These are phyloP conservation scores for Hofmannophila pseudospretella DNA, from an alignment of 2,888 invertebrate species.

Conservation along the genomic window DNA sequence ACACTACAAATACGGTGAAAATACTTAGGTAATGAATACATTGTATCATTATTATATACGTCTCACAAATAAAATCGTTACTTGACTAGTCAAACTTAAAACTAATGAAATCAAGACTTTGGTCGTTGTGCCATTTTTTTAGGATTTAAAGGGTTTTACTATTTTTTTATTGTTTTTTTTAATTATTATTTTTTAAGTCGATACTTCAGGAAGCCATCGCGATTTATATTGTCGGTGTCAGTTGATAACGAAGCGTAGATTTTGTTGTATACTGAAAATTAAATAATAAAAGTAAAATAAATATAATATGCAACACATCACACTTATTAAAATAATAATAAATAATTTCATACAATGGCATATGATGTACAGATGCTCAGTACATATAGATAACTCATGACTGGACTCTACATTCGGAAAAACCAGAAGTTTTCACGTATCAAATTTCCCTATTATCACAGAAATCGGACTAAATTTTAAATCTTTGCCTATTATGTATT, in stretches of 20 bases:
- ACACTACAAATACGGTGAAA: slow-evolving; percentile 13
- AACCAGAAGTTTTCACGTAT: too few species aligned
- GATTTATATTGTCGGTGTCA: slow-evolving; percentile 70
- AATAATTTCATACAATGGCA: too few species aligned
- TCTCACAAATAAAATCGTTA: slow-evolving; percentile 28
- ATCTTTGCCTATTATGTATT: too few species aligned
- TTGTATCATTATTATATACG: slow-evolving; percentile 16
- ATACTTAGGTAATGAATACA: slow-evolving; percentile 6
- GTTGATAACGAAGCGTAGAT: slow-evolving; percentile 43
- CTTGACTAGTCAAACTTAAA: slow-evolving; percentile 62
- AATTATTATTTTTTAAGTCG: slow-evolving; percentile 33
- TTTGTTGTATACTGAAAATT: slow-evolving; percentile 38
- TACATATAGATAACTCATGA: too few species aligned
- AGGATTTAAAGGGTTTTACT: slow-evolving; percentile 55
- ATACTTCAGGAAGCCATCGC: slow-evolving; percentile 39
- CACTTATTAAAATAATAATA: too few species aligned
- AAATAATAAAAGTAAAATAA: too few species aligned
- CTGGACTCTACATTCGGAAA: too few species aligned
- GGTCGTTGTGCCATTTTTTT: slow-evolving; percentile 79
- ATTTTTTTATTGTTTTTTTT: slow-evolving; percentile 55
- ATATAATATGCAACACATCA: too few species aligned
- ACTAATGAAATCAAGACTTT: slow-evolving; percentile 60
- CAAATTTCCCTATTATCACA: too few species aligned
- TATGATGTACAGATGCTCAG: too few species aligned
- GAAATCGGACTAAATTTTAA: too few species aligned